Conservation (phyloP, 2,797 vertebrate genomes). For the Acipenser transmontanus region DNA sequence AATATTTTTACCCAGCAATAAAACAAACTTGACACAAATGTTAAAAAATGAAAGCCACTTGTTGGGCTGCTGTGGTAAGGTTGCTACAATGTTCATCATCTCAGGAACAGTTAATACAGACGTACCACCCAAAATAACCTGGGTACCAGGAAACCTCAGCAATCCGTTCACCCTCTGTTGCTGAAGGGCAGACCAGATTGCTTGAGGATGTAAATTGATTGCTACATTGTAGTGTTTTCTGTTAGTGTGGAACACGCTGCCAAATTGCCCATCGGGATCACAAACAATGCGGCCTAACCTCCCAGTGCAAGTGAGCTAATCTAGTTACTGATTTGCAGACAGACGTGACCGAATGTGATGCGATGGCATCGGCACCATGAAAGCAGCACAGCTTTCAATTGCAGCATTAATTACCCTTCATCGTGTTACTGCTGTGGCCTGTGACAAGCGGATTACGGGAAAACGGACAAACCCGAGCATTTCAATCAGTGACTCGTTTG, state of each 20-base stretch:
- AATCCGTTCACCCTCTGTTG: neutral
- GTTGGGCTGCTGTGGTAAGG: no score
- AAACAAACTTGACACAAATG: no score
- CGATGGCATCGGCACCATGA: neutral
- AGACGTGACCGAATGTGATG: neutral
- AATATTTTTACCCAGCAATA: no score
- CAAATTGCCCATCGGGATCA: conserved; percentile 1
- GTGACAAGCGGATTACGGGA: conserved; percentile 3
- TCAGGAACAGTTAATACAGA: no score
- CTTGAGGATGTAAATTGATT: neutral
- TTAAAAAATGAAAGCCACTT: no score
- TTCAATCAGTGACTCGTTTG: neutral
- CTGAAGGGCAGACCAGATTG: neutral
- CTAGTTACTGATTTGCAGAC: conserved; percentile 2
- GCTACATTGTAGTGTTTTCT: conserved; percentile 1
- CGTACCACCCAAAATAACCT: no score
- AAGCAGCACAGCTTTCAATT: conserved; percentile 4
- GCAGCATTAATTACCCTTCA: conserved; percentile 4
- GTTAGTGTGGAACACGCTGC: neutral
- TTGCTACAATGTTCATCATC: no score
- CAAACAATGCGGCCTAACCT: conserved; percentile 4
- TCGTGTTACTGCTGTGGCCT: neutral
- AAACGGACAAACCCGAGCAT: neutral
- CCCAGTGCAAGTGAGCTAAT: conserved; percentile 3
- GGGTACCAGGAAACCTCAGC: neutral